Evolutionary conservation across 2,888 invertebrate genomes (phyloP).

Genomic region (Furcula furcula): DNA sequence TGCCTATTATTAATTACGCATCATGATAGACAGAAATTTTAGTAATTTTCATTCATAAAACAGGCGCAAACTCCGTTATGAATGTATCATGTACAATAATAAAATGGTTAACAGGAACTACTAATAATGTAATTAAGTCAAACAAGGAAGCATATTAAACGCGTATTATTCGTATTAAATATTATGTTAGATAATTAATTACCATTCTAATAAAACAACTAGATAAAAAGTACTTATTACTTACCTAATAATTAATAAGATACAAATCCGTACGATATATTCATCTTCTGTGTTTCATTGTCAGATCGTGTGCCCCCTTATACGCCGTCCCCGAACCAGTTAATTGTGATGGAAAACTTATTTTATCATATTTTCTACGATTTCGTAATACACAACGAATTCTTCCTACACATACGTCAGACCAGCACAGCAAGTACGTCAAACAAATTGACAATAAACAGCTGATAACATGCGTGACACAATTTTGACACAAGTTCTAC

Average conservation of each 20-base stretch:
- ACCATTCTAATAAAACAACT: background rate
- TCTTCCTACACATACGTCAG: slow-evolving; percentile 17
- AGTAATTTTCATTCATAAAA: no score
- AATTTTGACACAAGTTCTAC: no score
- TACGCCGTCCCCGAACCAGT: slow-evolving; percentile 22
- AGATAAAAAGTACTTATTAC: slow-evolving; percentile 5
- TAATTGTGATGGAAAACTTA: slow-evolving; percentile 35
- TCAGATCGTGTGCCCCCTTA: slow-evolving; percentile 23
- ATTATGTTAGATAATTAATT: no score
- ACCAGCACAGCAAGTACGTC: slow-evolving; percentile 14
- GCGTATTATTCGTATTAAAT: no score
- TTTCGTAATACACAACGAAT: slow-evolving; percentile 52
- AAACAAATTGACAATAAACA: slow-evolving; percentile 12
- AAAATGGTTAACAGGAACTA: no score
- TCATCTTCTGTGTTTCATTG: slow-evolving; percentile 39
- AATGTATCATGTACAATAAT: no score
- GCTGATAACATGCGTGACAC: slow-evolving; percentile 13
- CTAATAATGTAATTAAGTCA: no score
- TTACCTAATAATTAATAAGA: slow-evolving; percentile 26
- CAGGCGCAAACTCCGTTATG: no score
- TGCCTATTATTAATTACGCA: no score
- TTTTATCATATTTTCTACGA: slow-evolving; percentile 33
- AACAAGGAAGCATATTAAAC: no score
- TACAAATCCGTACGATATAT: slow-evolving; percentile 15
- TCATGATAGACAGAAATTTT: no score